These are phyloP conservation scores for Drosophila mojavensis DNA, from an alignment of 1,140 invertebrate genomes.

Conservation along the genomic window DNA sequence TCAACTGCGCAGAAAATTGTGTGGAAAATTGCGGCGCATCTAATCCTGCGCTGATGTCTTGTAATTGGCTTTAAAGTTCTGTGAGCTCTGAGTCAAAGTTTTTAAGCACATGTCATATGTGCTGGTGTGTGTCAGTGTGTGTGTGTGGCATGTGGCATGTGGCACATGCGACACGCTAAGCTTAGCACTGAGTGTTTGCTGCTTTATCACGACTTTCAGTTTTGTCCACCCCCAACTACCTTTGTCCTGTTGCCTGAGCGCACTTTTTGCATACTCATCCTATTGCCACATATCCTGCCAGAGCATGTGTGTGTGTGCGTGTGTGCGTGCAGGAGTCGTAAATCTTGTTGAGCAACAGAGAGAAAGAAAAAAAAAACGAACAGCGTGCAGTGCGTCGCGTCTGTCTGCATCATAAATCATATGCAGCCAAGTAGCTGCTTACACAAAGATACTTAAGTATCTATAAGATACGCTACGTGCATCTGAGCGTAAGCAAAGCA, in stretches of 20 bases:
- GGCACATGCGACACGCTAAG: constrained; percentile 45
- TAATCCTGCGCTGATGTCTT: constrained; percentile 18
- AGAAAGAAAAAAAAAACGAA: neutral
- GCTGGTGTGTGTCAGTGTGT: constrained; percentile 27
- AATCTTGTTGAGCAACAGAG: constrained; percentile 55
- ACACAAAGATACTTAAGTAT: constrained; percentile 24
- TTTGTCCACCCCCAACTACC: constrained; percentile 16
- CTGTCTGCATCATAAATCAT: constrained; percentile 76
- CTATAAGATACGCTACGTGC: constrained; percentile 28
- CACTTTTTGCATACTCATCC: constrained; percentile 64
- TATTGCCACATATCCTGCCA: constrained; percentile 31
- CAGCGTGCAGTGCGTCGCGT: constrained; percentile 34
- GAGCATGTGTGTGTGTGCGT: constrained; percentile 42
- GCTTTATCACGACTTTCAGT: constrained; percentile 42
- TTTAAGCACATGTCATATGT: constrained; percentile 45
- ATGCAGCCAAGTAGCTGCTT: constrained; percentile 64
- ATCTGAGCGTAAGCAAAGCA: constrained; percentile 40
- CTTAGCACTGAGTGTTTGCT: constrained; percentile 47
- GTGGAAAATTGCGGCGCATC: constrained; percentile 36
- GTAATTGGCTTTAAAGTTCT: constrained; percentile 72
- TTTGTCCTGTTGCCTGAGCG: constrained; percentile 35
- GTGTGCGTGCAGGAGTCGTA: constrained; percentile 66
- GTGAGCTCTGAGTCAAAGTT: constrained; percentile 37
- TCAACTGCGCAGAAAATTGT: constrained; percentile 37
- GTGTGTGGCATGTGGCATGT: constrained; percentile 21